Evolutionary conservation across 2,888 invertebrate species (phyloP), one percentile per base, ranked within the genome.

Genomic region (Acrobasis consociella): DNA sequence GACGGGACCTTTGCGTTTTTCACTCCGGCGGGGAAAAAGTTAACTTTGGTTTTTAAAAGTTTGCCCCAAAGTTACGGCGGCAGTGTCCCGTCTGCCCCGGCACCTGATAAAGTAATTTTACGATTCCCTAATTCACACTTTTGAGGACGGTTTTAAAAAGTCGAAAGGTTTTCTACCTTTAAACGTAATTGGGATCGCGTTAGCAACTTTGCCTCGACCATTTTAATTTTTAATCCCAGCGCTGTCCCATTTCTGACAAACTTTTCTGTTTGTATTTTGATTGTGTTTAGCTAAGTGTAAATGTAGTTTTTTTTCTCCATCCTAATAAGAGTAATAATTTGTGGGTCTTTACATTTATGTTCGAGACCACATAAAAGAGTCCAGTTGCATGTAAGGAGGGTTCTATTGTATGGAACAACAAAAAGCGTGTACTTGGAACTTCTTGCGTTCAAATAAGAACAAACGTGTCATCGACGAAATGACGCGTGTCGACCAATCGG

Each of bases 401-500:
- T 76, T 71, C 81, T 78, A 82, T 89, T 89, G 87, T 89, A 78
- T 71, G 68, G 73, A 73, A 80, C 72, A 82, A 88, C 87, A 90
- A 91, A 88, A 86, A 80, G 78, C 78, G 72, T 81, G 86, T 87
- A 83, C 86, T 81, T 83, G 83, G 69, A 81, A 85, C 82, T 88
- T 88, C 89, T 89, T 90, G 79, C 83, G 83, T 82, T 83, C 76
- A 85, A 91, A 91, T 91, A 92, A 92, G 92, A 92, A 91, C 91
- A 91, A 91, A 91, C 87, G 84, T 91, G 90, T 91, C 91, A 91
- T 91, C 90, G 91, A 91, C 81, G 87, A 91, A 91, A 91, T 92
- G 90, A 91, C 89, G 91, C 89, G 89, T 90, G 90, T 89, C 91
- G 89, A 89, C 92, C 92, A 92, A 91, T 91, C 86, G 81, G 88